Conservation (phyloP, 2,797 vertebrate genomes). For the Danio aesculapii region DNA sequence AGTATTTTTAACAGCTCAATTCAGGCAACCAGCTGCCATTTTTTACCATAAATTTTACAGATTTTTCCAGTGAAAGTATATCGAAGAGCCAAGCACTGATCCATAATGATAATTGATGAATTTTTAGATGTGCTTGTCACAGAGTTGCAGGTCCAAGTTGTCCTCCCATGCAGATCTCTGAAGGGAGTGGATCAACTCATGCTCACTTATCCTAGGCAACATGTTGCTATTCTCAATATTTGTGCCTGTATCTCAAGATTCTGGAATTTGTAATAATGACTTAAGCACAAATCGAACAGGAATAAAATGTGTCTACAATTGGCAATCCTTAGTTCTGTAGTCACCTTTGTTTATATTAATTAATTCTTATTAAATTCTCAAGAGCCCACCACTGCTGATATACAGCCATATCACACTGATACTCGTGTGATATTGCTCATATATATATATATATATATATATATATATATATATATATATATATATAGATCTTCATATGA, state of each 20-base stretch:
- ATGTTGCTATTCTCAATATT: conserved; percentile 2
- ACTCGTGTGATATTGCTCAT: no score
- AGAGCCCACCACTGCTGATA: no score
- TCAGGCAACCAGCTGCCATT: no score
- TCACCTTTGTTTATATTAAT: neutral
- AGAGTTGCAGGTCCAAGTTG: neutral
- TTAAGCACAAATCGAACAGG: neutral
- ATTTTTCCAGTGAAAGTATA: no score
- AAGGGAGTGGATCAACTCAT: conserved; percentile 13
- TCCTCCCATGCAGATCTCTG: conserved; percentile 27
- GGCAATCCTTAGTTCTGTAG: neutral
- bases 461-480: no score
- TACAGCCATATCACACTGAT: no score
- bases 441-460: no score
- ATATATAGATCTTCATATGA: no score
- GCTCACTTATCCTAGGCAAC: conserved; percentile 1
- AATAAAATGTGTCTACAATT: neutral
- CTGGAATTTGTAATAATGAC: conserved; percentile 34
- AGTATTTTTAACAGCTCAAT: no score
- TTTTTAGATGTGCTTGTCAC: neutral
- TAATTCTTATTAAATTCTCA: neutral
- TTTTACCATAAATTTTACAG: no score
- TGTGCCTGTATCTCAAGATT: conserved; percentile 15
- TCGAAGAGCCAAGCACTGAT: no score
- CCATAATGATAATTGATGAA: neutral